Evolutionary conservation across 2,888 invertebrate species (phyloP).

Genomic region (Drosophila nr. medialis): DNA sequence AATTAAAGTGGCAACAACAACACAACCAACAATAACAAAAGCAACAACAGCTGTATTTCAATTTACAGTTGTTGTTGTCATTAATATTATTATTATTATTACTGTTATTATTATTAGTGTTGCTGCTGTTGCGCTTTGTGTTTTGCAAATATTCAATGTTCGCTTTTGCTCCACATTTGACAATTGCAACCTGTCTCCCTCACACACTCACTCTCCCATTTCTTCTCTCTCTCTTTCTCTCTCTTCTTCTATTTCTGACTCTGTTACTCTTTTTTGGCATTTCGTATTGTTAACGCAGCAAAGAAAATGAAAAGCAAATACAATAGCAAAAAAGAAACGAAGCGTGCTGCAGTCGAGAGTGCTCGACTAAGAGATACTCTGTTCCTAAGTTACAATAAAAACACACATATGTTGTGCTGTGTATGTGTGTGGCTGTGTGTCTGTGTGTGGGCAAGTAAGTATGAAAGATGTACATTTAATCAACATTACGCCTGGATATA

Average conservation of each 20-base stretch:
- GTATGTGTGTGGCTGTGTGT: too few relatives aligned
- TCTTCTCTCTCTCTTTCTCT: neutral
- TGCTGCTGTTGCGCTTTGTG: constrained; percentile 44
- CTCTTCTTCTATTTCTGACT: neutral
- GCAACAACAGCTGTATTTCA: constrained; percentile 22
- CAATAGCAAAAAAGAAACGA: constrained; percentile 9
- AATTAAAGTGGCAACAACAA: constrained; percentile 62
- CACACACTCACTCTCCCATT: neutral
- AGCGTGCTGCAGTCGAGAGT: neutral
- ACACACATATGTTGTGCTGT: neutral
- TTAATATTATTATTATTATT: constrained; percentile 29
- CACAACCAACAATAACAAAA: constrained; percentile 16
- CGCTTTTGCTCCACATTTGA: constrained; percentile 47
- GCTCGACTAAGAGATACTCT: neutral
- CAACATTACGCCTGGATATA: neutral
- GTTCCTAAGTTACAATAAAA: neutral
- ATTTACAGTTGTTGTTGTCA: constrained; percentile 10
- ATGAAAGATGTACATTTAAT: neutral
- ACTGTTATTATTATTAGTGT: constrained; percentile 21
- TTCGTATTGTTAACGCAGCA: constrained; percentile 29
- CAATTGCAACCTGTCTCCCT: constrained; percentile 35
- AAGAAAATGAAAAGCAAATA: constrained; percentile 19
- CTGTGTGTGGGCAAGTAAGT: neutral
- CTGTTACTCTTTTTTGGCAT: neutral
- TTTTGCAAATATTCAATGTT: constrained; percentile 68